Percentiles rank a stretch among this genome's conserved stretches.
Conservation (phyloP, 2,888 invertebrate species). For the Tenthredo distinguenda region DNA sequence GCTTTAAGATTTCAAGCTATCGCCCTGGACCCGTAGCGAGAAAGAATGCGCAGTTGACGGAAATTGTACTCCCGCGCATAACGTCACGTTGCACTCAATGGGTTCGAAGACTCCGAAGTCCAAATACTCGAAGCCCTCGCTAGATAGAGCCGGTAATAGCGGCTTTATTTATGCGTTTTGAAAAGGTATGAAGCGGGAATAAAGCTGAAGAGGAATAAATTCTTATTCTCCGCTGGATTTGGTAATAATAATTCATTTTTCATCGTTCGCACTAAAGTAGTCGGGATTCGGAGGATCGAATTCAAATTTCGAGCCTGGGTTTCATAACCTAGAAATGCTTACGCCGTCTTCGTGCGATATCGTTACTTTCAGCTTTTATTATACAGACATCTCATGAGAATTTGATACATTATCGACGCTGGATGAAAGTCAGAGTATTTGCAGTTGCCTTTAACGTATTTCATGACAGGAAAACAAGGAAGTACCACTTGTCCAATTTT, state of each 20-base stretch:
- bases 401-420: not conserved
- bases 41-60: constrained; percentile 30
- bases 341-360: not conserved
- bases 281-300: not conserved
- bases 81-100: constrained; percentile 39
- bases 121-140: not conserved
- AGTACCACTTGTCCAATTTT: not conserved
- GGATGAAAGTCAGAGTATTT: not conserved
- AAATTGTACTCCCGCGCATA: constrained; percentile 14
- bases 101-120: not conserved
- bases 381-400: not conserved
- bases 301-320: constrained; percentile 9
- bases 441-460: not conserved
- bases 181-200: not conserved
- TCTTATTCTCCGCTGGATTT: not conserved
- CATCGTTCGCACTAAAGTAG: not conserved
- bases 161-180: not conserved
- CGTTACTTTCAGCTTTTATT: not conserved
- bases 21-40: constrained; percentile 34
- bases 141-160: not conserved
- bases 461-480: not conserved
- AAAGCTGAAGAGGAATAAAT: not conserved
- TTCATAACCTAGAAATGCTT: not conserved
- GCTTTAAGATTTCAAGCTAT: constrained; percentile 30
- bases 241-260: not conserved